Evolutionary conservation across 2,797 vertebrate genomes (phyloP), one percentile per base, ranked within the genome.

Genomic region (Pelochelys cantorii): DNA sequence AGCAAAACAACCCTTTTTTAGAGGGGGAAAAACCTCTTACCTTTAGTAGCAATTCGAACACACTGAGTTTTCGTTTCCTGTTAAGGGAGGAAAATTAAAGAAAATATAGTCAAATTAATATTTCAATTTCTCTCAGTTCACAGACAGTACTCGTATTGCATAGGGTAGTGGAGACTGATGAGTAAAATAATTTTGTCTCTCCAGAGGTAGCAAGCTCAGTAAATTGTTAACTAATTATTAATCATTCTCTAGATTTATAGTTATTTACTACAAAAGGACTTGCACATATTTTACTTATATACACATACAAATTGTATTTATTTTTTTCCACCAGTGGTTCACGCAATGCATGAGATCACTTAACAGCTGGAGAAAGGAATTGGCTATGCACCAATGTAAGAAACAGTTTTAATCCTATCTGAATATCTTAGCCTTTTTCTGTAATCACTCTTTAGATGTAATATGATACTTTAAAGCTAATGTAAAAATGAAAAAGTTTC

Each of bases 41-140:
- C 99, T 99, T 99, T 99, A n/a, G 98, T 99, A 95, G 99, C 99
- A 96, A 99, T 98, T 97, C 99, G 98, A 95, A 99, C 98, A 98
- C 99, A 99, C 94, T 99, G 99, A 5, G 99, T 99, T 98, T 99
- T 99, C 74, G 99, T 99, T 98, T 99, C 99, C 99, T 99, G 97
- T 96, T 92, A 91, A 95, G 90, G 93, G 94, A 85, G 59, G 95
- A 93, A 97, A 97, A 94, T 56, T 48, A 94, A 94, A 96, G 83
- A 94, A 88, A 96, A 91, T 3, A 68, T 5, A 68, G 85, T 98
- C 84, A 98, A 37, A 85, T 85, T 6, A 20, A 86, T 27, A 65
- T 42, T 80, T 42, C 3, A 88, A 83, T 54, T 80, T 74, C 85
- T 87, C 88, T 14, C 78, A 0, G 31, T 86, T 86, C 42, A 88